These are phyloP conservation scores for Hypselothyrea guttata DNA, from an alignment of 2,888 invertebrate species.

Conservation along the genomic window DNA sequence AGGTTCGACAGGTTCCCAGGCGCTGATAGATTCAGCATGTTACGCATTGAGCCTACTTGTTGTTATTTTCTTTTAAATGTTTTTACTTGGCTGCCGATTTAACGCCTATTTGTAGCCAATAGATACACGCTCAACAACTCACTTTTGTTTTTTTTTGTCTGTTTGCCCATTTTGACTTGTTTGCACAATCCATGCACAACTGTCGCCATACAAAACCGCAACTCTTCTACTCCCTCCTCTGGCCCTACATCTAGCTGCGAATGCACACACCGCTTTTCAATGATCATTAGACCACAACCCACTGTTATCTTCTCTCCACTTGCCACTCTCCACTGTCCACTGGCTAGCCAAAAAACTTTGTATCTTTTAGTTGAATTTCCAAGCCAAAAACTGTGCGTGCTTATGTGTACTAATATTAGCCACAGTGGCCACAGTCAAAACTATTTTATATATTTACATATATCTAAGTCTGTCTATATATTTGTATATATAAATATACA, in stretches of 20 bases:
- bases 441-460: conserved; percentile 17
- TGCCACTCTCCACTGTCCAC: conserved; percentile 21
- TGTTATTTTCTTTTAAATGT: conserved; percentile 9
- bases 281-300: not conserved
- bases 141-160: not conserved
- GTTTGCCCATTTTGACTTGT: conserved; percentile 43
- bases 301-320: not conserved
- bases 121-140: conserved; percentile 24
- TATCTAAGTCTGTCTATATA: not conserved
- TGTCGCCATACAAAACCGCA: conserved; percentile 20
- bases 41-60: conserved; percentile 13
- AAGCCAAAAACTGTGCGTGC: conserved; percentile 58
- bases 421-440: conserved; percentile 58
- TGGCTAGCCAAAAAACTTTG: conserved; percentile 52
- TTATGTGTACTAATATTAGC: conserved; percentile 58
- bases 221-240: too few species aligned
- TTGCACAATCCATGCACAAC: conserved; percentile 69
- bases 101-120: conserved; percentile 57
- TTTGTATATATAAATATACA: conserved; percentile 2
- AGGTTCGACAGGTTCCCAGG: conserved; percentile 38
- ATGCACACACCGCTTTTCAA: not conserved
- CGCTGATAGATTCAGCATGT: conserved; percentile 28
- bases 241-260: too few species aligned
- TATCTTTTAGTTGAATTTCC: conserved; percentile 56
- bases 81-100: not conserved